Evolutionary conservation across 2,113 vertebrate genomes (phyloP).

Genomic region (Aplodontia rufa): DNA sequence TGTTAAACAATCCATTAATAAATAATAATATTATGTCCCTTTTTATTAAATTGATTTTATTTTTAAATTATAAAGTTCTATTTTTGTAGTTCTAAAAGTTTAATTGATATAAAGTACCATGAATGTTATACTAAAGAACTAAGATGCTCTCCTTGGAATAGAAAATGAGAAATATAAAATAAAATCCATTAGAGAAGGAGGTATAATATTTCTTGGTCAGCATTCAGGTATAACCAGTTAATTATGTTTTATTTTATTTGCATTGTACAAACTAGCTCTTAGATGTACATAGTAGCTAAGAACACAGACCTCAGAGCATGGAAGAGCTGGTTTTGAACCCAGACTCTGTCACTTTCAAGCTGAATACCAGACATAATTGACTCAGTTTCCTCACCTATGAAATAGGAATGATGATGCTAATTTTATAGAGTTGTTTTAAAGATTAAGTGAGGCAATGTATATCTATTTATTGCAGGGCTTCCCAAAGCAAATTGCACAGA

Average conservation of each 20-base stretch:
- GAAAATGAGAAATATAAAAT: background rate
- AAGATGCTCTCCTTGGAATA: background rate
- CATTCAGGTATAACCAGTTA: background rate
- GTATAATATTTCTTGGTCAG: background rate
- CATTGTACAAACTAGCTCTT: background rate
- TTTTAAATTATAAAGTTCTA: background rate
- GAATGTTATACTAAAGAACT: background rate
- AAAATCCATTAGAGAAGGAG: background rate
- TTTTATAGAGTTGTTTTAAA: background rate
- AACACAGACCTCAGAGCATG: background rate
- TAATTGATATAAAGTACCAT: background rate
- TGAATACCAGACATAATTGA: background rate
- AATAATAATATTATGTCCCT: background rate
- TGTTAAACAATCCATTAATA: background rate
- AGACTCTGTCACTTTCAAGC: background rate
- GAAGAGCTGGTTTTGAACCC: background rate
- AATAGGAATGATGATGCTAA: too few species aligned
- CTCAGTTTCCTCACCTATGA: background rate
- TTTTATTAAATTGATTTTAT: background rate
- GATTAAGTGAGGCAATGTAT: background rate
- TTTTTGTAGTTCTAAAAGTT: background rate
- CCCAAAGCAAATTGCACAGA: background rate
- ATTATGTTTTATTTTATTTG: background rate
- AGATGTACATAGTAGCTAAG: background rate
- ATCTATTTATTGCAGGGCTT: fast-evolving